Base-by-base conservation (phyloP, 53 echinoderm and acorn worm genomes). In the Pentamera pediparva region DNA sequence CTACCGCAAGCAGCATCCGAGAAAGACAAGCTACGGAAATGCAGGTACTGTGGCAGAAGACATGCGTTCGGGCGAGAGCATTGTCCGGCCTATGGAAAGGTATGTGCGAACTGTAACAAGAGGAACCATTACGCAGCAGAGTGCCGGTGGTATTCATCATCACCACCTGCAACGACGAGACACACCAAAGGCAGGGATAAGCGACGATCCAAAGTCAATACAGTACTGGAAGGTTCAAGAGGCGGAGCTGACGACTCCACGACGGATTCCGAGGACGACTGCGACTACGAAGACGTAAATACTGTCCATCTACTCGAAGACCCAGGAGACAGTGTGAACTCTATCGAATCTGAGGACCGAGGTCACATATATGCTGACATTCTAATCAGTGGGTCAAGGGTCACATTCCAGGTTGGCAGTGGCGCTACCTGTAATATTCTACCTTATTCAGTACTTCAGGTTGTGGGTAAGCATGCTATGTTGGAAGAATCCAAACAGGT, bases 341-440 rank as follows among this genome's bases (percentile, higher is more conserved):
- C n/a, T 11, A 65, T 69, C 18, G 39, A 69, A 49, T 61, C 61
- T 33, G 54, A 50, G 21, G 67, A 29, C 12, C 2, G 34, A 24
- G 56, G 49, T 38, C 47, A 76, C n/a, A 40, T 43, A 50, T 40
- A 74, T 62, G 65, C 78, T 35, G 82, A 39, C 12, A 60, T 86
- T 56, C 24, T 12, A 5, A 75, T 64, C 21, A 32, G 33, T 25
- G 73, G 55, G 22, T 20, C 57, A 30, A 65, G 31, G 12, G 65
- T 86, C 49, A 80, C 38, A 9, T 86, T 86, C 69, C 70, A 86
- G 37, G 37, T 82, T n/a, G 82, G 82, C 76, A 76, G 82, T 54
- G 86, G 82, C 43, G 74, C 86, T 48, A 77, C 61, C 28, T 82
- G 82, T 40, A 82, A 83, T 32, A 62, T 82, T 39, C n/a, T 86